Conservation (phyloP, 2,888 invertebrate genomes). For the Tetranychus truncatus region DNA sequence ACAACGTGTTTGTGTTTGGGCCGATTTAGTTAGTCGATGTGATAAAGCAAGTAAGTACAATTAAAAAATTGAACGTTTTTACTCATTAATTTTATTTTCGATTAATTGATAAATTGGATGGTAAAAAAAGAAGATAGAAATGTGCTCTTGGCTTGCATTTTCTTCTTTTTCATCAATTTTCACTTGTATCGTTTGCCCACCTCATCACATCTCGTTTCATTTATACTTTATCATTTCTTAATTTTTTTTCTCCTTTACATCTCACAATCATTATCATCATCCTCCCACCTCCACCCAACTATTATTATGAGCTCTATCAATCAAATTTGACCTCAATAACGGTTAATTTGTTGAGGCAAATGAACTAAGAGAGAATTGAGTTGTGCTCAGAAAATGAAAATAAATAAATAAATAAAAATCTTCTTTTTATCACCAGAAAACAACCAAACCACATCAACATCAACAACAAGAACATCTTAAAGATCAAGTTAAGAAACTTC, state of each 20-base stretch:
- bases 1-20: conserved; percentile 85
- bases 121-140: too few species aligned
- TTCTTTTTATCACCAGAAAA: neutral
- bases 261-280: neutral
- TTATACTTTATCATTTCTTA: too few species aligned
- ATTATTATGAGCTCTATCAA: neutral
- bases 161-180: neutral
- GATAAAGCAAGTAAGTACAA: conserved; percentile 37
- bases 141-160: neutral
- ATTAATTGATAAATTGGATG: too few species aligned
- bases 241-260: neutral
- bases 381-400: neutral
- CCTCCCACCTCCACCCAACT: neutral
- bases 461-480: neutral
- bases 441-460: neutral
- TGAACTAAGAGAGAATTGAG: neutral
- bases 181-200: neutral
- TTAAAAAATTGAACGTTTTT: too few species aligned
- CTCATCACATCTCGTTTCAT: too few species aligned
- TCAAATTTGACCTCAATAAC: neutral
- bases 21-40: conserved; percentile 81
- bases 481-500: neutral
- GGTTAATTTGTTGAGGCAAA: neutral
- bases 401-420: neutral
- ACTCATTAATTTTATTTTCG: too few species aligned